These are phyloP conservation scores for Rostratula benghalensis DNA, from an alignment of 2,113 vertebrate species.

Conservation along the genomic window DNA sequence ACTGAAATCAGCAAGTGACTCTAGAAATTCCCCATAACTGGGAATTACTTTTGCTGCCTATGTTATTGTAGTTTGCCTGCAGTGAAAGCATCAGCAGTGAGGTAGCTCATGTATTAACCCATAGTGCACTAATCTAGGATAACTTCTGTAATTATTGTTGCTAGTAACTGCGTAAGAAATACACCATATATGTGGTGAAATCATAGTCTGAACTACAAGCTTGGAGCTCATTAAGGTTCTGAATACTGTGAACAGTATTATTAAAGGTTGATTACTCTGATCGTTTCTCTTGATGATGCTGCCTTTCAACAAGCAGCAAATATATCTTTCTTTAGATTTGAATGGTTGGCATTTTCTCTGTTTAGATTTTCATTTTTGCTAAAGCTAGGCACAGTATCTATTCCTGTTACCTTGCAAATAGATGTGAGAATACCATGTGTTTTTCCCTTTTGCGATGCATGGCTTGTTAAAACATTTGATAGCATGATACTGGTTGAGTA, in stretches of 20 bases:
- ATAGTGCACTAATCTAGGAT: background rate
- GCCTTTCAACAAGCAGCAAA: background rate
- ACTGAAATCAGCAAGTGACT: background rate
- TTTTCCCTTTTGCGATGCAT: background rate
- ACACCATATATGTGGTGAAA: background rate
- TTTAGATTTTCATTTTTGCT: background rate
- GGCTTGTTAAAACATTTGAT: background rate
- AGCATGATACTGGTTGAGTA: background rate
- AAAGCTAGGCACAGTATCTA: background rate
- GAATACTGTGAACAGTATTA: background rate
- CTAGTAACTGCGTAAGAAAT: background rate
- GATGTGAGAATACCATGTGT: background rate
- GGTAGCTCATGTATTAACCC: background rate
- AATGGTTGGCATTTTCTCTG: background rate
- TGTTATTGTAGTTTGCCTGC: background rate
- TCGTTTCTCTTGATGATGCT: background rate
- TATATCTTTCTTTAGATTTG: background rate
- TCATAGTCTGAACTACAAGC: background rate
- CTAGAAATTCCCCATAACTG: background rate
- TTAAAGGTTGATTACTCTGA: background rate
- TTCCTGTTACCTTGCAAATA: background rate
- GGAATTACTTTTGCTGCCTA: background rate
- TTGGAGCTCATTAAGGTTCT: background rate
- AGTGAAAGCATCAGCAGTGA: background rate
- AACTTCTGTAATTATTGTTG: background rate